Evolutionary conservation across 2,888 invertebrate species (phyloP).

Genomic region (Iselma pallidipennis): DNA sequence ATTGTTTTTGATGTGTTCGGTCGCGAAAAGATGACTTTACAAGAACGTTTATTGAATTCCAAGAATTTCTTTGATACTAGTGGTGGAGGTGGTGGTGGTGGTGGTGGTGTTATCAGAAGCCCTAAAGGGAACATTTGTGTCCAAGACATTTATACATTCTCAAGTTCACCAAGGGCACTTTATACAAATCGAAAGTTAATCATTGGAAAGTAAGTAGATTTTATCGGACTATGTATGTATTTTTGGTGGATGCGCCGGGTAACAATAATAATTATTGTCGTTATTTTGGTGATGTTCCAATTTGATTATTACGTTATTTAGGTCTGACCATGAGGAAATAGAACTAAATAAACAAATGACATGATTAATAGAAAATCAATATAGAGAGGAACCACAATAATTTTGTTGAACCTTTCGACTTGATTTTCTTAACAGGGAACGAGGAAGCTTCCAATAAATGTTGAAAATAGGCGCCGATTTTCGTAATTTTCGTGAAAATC

Average conservation of each 20-base stretch:
- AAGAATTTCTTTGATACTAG: background rate
- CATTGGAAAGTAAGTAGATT: slow-evolving; percentile 42
- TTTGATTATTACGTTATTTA: no score
- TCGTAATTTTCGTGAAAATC: no score
- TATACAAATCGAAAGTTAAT: slow-evolving; percentile 63
- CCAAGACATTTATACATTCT: slow-evolving; percentile 57
- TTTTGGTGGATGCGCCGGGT: slow-evolving; percentile 18
- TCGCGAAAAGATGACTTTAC: background rate
- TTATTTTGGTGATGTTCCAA: background rate
- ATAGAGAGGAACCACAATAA: background rate
- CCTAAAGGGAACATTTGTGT: background rate
- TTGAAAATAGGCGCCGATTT: no score
- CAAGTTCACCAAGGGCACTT: slow-evolving; percentile 65
- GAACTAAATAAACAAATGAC: background rate
- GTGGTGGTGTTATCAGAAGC: background rate
- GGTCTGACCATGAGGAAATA: no score
- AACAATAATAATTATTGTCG: background rate
- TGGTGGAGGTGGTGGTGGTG: background rate
- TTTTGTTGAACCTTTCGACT: no score
- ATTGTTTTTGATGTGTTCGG: background rate
- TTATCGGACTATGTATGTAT: background rate
- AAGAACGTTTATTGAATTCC: background rate
- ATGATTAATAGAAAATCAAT: background rate
- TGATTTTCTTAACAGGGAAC: no score
- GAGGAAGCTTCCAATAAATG: no score